Base-by-base conservation (phyloP, 2,113 vertebrate species). In the Odocoileus virginianus region DNA sequence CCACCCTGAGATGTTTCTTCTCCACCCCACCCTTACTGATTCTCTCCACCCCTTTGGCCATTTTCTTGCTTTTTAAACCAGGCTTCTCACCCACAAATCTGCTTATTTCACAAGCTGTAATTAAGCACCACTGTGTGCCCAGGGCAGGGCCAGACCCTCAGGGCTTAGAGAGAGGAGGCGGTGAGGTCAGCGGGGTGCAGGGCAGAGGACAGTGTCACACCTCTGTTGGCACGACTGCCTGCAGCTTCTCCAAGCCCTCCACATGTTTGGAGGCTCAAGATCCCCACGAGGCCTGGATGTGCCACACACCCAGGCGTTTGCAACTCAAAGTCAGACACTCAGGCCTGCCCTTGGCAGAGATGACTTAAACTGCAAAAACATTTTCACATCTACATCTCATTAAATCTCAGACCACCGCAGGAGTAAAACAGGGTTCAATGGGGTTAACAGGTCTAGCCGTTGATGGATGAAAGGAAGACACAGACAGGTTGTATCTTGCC, bases 1-100 rank as follows among this genome's bases (percentile, higher is more conserved):
- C 27, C 7, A 43, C 58, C 15, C 57, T 83, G 47, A 58, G 33
- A 60, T 19, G 2, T 5, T 88, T 30, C 33, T 55, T 84, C 64
- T 78, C 54, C 61, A 4, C 52, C 61, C 36, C 43, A 19, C 50
- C n/a, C 8, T 50, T 40, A 50, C 36, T 71, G 33, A 85, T 64
- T 86, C 52, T 58, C 15, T 28, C 28, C 7, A 85, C 6, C 28
- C 5, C 67, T 67, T 55, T 64, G 55, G 50, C 40, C 81, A 50
- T 90, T 79, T 64, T 50, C 74, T 88, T 17, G 5, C 36, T 76
- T 88, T 92, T 55, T 54, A 87, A 94, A 60, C n/a, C 28, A 60
- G 40, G 30, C 25, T 55, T 78, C 91, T 88, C 28, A 40, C 71
- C 19, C 45, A 83, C 33, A 89, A 7, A 58, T 43, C 47, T 28